phyloP scores from a whole-genome alignment of 2,888 invertebrate genomes.

The Torymus aiolomorphi region DNA sequence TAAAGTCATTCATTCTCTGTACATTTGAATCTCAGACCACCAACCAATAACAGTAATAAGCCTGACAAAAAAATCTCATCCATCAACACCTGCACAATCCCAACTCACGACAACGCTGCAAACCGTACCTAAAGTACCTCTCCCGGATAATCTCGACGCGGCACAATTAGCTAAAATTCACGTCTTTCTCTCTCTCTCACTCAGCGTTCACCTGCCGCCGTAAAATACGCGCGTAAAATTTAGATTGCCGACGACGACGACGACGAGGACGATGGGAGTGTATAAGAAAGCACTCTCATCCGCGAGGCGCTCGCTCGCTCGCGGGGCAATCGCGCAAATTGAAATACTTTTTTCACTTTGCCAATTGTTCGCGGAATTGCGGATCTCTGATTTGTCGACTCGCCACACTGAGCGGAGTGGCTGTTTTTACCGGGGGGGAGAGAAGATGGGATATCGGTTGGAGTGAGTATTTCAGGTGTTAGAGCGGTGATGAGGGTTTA shows the following conservation, averaged over 20 bases:
- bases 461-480: neutral
- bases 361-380: constrained; percentile 49
- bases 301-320: neutral
- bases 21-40: too few species aligned
- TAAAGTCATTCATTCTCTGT: too few species aligned
- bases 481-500: too few species aligned
- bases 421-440: too few species aligned
- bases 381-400: constrained; percentile 40
- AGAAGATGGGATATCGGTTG: neutral
- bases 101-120: too few species aligned
- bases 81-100: too few species aligned
- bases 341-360: constrained; percentile 55
- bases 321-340: constrained; percentile 48
- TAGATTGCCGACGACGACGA: constrained; percentile 27
- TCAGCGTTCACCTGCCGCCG: neutral
- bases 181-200: neutral
- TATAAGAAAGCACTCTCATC: constrained; percentile 51
- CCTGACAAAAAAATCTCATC: too few species aligned
- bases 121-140: too few species aligned
- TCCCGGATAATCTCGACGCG: too few species aligned
- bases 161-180: constrained; percentile 7
- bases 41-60: too few species aligned
- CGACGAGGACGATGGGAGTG: neutral
- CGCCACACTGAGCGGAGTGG: neutral
- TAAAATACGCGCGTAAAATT: constrained; percentile 41